Base-by-base conservation (phyloP, 2,797 vertebrate genomes). In the Enteromius unitaeniatus region DNA sequence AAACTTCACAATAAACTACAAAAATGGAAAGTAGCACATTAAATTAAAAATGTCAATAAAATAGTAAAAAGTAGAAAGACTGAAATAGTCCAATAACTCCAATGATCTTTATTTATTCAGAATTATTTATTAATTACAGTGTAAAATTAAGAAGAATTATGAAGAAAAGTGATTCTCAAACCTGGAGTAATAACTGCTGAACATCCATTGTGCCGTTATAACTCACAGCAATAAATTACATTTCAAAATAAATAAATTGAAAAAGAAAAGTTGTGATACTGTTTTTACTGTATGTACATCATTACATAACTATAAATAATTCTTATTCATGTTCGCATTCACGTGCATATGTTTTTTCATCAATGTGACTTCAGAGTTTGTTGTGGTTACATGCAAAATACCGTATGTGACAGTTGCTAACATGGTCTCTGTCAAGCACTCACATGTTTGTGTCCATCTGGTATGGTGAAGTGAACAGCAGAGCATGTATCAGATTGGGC, bases 371-470 rank as follows among this genome's bases (percentile, higher is more conserved):
- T 42, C n/a, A 70, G 51, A 42, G n/a, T 60, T 11, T 55, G 3
- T 45, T 26, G 17, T 14, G 1, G 13, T n/a, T 53, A 42, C 49
- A 21, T 15, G 13, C 2, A 26, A 5, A 28, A 23, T 4, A 4
- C 9, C 9, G 8, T 21, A 17, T 91, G 91, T 88, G 88, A 88
- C 84, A 81, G 79, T 19, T 37, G 49, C 17, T 31, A 55, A 21
- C 60, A 31, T 83, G 45, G 86, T 65, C 70, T 92, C 89, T 85
- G 91, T 94, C 93, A 90, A 88, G 89, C 88, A 89, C 89, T 91
- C 91, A 69, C 82, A 87, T 93, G 90, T 92, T 92, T 94, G 91
- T 93, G 92, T 87, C 89, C 92, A 93, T 93, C 91, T 64, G 13
- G 90, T 91, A 81, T 89, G 64, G 15, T 42, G 85, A 90, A 89